A percentile compares a stretch with the other conserved stretches of the same genome.
phyloP scores from a whole-genome alignment of 2,113 vertebrate species.

The Phoenicopterus ruber region DNA sequence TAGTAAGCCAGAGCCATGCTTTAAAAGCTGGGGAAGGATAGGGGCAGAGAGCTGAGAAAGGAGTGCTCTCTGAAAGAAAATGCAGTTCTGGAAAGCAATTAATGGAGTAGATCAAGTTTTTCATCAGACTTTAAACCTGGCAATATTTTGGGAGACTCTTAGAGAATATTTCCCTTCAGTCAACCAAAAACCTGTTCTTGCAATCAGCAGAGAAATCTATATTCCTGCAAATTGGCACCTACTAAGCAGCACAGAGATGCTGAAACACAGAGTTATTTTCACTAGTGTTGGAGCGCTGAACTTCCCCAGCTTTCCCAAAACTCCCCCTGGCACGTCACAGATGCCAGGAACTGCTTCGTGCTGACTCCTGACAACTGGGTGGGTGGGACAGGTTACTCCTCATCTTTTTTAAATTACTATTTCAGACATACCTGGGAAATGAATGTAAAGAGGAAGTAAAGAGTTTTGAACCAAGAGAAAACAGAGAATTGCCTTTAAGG shows the following conservation, averaged over 20 bases:
- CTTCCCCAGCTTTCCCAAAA: background rate
- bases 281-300: background rate
- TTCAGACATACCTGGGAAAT: background rate
- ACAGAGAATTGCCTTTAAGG: background rate
- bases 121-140: background rate
- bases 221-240: background rate
- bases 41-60: background rate
- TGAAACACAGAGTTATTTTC: background rate
- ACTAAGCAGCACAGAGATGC: background rate
- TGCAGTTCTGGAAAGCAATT: background rate
- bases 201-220: conserved; percentile 8
- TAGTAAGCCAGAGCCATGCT: background rate
- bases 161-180: background rate
- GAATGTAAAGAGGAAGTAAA: background rate
- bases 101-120: background rate
- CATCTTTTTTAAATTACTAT: background rate
- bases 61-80: background rate
- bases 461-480: background rate
- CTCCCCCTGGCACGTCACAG: background rate
- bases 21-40: background rate
- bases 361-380: background rate
- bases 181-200: conserved; percentile 24
- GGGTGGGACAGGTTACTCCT: background rate
- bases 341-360: background rate
- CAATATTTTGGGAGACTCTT: background rate